A percentile compares a stretch with the other conserved stretches of the same genome.
phyloP scores from a whole-genome alignment of 1,140 invertebrate species.

The Drosophila miranda region DNA sequence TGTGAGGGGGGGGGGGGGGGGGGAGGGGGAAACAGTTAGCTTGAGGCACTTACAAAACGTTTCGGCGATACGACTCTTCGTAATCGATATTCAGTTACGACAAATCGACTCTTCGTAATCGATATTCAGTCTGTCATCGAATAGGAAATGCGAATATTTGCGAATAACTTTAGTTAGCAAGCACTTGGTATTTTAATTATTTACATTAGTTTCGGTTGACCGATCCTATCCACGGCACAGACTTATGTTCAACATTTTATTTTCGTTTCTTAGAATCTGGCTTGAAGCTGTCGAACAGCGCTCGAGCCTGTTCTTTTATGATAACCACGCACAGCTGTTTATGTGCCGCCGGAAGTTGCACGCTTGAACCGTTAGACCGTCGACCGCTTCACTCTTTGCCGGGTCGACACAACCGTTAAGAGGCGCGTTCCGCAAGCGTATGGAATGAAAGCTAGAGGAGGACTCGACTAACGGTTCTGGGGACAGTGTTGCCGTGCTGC shows the following conservation, averaged over 20 bases:
- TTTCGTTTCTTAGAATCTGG: neutral
- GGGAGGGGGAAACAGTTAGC: neutral
- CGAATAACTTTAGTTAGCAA: neutral
- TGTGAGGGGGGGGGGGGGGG: neutral
- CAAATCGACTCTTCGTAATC: constrained; percentile 33
- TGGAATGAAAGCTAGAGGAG: constrained; percentile 26
- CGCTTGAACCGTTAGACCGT: constrained; percentile 25
- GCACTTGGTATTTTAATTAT: constrained; percentile 20
- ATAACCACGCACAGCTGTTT: too few relatives aligned
- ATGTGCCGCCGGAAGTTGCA: constrained; percentile 48
- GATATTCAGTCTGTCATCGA: constrained; percentile 20
- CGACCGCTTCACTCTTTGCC: constrained; percentile 28
- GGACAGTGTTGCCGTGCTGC: constrained; percentile 60
- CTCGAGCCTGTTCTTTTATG: neutral
- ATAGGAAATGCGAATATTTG: too few relatives aligned
- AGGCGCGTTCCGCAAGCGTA: constrained; percentile 62
- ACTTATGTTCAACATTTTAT: too few relatives aligned
- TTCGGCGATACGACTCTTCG: constrained; percentile 27
- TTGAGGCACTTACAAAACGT: constrained; percentile 57
- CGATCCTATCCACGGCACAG: neutral
- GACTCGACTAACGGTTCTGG: neutral
- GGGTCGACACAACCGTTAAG: constrained; percentile 45
- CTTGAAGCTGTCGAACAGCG: constrained; percentile 14
- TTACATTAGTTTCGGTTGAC: neutral
- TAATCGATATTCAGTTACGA: constrained; percentile 39